A percentile compares a stretch with the other conserved stretches of the same genome.
Conservation (phyloP, 2,888 invertebrate genomes). For the Ctena decussata region DNA sequence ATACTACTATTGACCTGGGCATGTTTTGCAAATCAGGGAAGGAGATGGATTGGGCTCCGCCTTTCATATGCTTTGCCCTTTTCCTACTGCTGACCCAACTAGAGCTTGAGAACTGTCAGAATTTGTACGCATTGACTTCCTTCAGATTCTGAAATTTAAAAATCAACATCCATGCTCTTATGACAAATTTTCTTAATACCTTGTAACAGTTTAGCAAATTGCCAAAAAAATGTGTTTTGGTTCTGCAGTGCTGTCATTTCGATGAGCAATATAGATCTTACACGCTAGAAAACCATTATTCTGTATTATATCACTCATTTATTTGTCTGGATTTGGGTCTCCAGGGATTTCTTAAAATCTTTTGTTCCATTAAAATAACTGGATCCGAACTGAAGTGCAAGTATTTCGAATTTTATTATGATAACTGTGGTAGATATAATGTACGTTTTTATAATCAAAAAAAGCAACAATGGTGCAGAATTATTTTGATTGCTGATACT, state of each 20-base stretch:
- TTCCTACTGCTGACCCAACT: too few relatives aligned
- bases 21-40: too few relatives aligned
- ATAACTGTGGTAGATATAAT: constrained; percentile 6
- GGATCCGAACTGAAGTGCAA: constrained; percentile 40
- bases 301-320: constrained; percentile 42
- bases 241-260: constrained; percentile 4
- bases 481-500: not conserved
- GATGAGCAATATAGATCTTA: constrained; percentile 16
- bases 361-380: constrained; percentile 50
- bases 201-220: not conserved
- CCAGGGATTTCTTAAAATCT: constrained; percentile 53
- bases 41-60: too few relatives aligned
- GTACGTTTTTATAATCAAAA: not conserved
- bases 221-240: not conserved
- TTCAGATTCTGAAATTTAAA: not conserved
- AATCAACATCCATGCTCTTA: not conserved
- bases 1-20: too few relatives aligned
- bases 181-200: not conserved
- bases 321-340: constrained; percentile 51
- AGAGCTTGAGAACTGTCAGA: too few relatives aligned
- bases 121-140: not conserved
- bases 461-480: not conserved
- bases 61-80: too few relatives aligned
- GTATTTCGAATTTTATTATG: constrained; percentile 34
- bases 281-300: constrained; percentile 16